Conservation (phyloP, 2,113 vertebrate species). For the Eulacestoma nigropectus region DNA sequence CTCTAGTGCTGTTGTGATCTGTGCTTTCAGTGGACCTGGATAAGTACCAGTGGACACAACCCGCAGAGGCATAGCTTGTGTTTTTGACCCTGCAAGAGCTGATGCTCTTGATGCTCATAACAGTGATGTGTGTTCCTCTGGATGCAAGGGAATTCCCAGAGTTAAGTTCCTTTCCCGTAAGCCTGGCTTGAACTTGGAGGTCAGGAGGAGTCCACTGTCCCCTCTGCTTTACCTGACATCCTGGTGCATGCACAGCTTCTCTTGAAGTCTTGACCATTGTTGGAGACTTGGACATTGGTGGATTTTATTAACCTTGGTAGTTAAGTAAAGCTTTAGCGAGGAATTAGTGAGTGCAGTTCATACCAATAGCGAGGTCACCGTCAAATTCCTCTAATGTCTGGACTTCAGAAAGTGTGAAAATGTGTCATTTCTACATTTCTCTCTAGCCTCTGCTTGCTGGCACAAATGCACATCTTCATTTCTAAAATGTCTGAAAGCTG, state of each 20-base stretch:
- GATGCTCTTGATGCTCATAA: neutral
- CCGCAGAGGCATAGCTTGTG: neutral
- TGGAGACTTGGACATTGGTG: neutral
- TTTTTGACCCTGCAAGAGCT: neutral
- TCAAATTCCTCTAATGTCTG: neutral
- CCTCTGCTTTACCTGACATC: neutral
- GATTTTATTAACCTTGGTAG: neutral
- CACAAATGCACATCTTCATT: neutral
- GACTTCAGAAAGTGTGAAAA: neutral
- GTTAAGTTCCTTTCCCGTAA: neutral
- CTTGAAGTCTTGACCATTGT: neutral
- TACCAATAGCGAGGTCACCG: neutral
- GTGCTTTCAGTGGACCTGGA: neutral
- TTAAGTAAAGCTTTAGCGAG: neutral
- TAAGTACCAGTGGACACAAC: neutral
- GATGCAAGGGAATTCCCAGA: neutral
- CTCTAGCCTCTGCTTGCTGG: neutral
- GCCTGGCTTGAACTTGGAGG: neutral
- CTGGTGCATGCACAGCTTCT: neutral
- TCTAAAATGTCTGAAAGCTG: neutral
- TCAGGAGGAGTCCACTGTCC: accelerated
- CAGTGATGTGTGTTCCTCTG: neutral
- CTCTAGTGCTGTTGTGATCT: neutral
- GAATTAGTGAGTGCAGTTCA: neutral
- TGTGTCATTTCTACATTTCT: neutral